A percentile compares a stretch with the other conserved stretches of the same genome.
Conservation (phyloP, 2,888 invertebrate species). For the Linyphia triangularis region DNA sequence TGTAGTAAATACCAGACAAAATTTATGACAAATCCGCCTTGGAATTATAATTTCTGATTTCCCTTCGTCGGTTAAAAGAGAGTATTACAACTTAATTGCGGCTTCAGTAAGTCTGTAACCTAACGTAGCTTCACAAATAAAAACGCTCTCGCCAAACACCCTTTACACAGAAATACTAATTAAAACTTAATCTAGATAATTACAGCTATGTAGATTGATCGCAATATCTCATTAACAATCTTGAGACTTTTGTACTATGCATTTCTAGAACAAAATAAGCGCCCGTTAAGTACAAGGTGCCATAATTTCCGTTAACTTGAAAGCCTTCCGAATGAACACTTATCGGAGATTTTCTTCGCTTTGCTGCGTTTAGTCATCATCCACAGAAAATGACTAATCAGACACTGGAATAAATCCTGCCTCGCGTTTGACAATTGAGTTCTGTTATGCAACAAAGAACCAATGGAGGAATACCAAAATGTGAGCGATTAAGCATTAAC, state of each 20-base stretch:
- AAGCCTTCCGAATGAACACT: not conserved
- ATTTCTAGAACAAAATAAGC: conserved; percentile 40
- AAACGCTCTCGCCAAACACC: too few relatives aligned
- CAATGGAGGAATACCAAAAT: too few relatives aligned
- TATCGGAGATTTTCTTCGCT: conserved; percentile 21
- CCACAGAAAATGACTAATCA: conserved; percentile 52
- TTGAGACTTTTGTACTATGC: not conserved
- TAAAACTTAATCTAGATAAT: conserved; percentile 53
- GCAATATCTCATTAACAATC: conserved; percentile 29
- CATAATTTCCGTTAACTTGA: conserved; percentile 30
- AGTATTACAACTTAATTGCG: conserved; percentile 4
- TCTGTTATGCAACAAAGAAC: too few relatives aligned
- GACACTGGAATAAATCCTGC: not conserved
- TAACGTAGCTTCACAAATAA: not conserved
- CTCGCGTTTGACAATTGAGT: conserved; percentile 27
- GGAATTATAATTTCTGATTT: too few relatives aligned
- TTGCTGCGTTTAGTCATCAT: conserved; percentile 14
- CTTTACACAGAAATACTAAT: conserved; percentile 6
- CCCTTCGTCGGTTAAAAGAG: not conserved
- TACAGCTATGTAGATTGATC: conserved; percentile 1
- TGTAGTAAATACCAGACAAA: too few relatives aligned
- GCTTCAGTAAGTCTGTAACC: conserved; percentile 18
- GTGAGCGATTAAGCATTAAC: too few relatives aligned
- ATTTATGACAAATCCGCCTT: too few relatives aligned
- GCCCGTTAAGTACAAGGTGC: not conserved